Conservation (phyloP, 92 coral and sea anemone genomes). For the Micromussa lordhowensis region DNA sequence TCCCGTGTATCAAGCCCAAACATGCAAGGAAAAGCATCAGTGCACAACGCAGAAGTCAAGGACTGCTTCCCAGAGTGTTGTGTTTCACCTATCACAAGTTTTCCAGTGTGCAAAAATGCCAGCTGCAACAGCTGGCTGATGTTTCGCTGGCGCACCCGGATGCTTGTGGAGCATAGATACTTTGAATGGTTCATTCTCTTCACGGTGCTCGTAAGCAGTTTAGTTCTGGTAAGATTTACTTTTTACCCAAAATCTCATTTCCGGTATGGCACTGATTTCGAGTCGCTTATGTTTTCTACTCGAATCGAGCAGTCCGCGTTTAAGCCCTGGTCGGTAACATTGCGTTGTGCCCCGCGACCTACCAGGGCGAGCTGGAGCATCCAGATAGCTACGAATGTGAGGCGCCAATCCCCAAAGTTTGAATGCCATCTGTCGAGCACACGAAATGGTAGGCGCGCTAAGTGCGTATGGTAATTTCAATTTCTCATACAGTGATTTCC, state of each 20-base stretch:
- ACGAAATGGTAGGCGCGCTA: no score
- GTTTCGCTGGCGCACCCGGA: constrained; percentile 80
- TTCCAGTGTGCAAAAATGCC: constrained; percentile 30
- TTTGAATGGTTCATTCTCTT: constrained; percentile 96
- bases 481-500: no score
- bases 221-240: constrained; percentile 77
- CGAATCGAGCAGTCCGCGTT: not conserved
- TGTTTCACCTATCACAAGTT: constrained; percentile 62
- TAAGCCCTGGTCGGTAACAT: no score
- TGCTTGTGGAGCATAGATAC: constrained; percentile 83
- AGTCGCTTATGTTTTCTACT: no score
- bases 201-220: constrained; percentile 85
- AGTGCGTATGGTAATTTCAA: no score
- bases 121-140: constrained; percentile 71
- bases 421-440: no score
- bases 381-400: no score
- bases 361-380: no score
- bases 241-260: not conserved
- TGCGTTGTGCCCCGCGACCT: no score
- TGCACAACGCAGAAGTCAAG: constrained; percentile 30
- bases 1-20: constrained; percentile 18
- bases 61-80: constrained; percentile 77
- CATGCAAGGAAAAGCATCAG: constrained; percentile 1
- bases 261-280: not conserved
- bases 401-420: no score